Evolutionary conservation across 1,140 invertebrate genomes (phyloP).

Genomic region (Phymorhynchus buccinoides): DNA sequence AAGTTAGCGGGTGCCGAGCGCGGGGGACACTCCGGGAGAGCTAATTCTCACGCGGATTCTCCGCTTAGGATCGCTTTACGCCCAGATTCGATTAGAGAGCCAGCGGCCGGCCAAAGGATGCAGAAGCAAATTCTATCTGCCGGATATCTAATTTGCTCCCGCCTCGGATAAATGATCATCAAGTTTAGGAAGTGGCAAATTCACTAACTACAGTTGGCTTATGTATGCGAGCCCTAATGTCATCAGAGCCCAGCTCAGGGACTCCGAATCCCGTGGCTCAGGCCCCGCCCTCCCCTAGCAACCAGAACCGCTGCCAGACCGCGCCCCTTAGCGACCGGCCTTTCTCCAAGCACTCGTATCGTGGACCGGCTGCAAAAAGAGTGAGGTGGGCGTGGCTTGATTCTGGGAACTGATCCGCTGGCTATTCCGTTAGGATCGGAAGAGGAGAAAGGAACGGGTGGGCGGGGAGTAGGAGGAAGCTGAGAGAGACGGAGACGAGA

Average conservation of each 20-base stretch:
- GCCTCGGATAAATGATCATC: conserved; percentile 42
- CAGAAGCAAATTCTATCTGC: conserved; percentile 43
- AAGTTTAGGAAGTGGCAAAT: conserved; percentile 42
- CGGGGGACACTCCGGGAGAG: conserved; percentile 11
- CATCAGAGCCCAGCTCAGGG: conserved; percentile 31
- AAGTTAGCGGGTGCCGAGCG: neutral
- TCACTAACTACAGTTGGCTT: conserved; percentile 43
- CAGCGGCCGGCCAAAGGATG: conserved; percentile 39
- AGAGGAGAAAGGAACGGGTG: neutral
- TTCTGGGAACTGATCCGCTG: neutral
- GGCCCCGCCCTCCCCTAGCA: neutral
- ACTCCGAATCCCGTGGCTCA: neutral
- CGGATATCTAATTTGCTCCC: conserved; percentile 42
- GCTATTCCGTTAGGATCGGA: neutral
- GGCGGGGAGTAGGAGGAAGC: neutral
- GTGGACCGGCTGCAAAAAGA: neutral
- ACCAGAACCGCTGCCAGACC: neutral
- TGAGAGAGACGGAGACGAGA: neutral
- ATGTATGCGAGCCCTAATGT: conserved; percentile 40
- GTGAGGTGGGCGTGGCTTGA: neutral
- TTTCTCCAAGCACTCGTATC: neutral
- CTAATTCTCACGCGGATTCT: conserved; percentile 40
- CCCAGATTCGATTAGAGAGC: conserved; percentile 40
- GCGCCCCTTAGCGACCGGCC: conserved; percentile 3
- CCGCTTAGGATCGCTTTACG: conserved; percentile 39